phyloP scores from a whole-genome alignment of 2,797 vertebrate species.

The Heteromormyrus szaboi region DNA sequence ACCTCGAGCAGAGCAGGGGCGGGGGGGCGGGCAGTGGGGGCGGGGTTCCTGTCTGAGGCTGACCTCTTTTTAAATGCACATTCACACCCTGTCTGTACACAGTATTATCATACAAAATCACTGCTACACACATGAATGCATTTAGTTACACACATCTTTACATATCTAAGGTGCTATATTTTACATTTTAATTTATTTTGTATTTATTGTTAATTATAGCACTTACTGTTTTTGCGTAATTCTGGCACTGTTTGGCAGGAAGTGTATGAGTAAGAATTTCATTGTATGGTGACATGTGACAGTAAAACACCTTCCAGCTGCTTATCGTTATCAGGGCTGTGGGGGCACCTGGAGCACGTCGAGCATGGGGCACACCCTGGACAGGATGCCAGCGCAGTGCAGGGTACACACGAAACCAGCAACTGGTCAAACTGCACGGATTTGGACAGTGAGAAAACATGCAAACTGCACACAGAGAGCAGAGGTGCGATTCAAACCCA shows the following conservation, averaged over 20 bases:
- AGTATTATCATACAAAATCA: not conserved
- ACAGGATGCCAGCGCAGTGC: not conserved
- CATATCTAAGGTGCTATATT: not conserved
- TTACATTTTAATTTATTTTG: not conserved
- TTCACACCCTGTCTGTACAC: not conserved
- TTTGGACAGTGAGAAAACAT: not conserved
- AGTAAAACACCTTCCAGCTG: not conserved
- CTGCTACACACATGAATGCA: not conserved
- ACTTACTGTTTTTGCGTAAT: not conserved
- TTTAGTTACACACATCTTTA: not conserved
- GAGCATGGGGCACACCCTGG: not conserved
- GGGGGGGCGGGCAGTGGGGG: not conserved
- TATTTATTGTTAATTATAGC: not conserved
- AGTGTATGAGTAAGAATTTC: not conserved
- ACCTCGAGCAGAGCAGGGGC: not conserved
- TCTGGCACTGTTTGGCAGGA: not conserved
- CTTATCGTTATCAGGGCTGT: not conserved
- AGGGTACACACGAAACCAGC: not conserved
- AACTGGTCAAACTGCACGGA: not conserved
- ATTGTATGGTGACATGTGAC: not conserved
- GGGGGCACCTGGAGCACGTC: not conserved
- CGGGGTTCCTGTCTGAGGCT: not conserved
- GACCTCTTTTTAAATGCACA: not conserved
- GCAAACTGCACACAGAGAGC: not conserved
- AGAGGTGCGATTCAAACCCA: not conserved